Evolutionary conservation across 2,797 vertebrate genomes (phyloP).

Genomic region (Muscicapa striata): DNA sequence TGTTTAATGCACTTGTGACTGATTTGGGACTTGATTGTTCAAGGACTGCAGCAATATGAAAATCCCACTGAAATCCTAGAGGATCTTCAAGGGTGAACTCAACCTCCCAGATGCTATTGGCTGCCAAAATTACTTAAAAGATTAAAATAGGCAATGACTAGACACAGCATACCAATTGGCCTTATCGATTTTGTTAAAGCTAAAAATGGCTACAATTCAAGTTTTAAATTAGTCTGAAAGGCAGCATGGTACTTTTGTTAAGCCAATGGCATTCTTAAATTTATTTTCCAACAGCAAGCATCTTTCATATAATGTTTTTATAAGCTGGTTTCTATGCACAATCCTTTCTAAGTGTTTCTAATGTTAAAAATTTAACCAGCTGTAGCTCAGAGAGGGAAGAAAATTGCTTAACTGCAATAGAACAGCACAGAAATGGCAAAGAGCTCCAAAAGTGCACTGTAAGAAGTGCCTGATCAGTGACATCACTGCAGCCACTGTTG

Average conservation of each 20-base stretch:
- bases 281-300: background rate
- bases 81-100: background rate
- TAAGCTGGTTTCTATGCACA: background rate
- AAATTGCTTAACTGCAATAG: background rate
- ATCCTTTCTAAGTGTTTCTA: background rate
- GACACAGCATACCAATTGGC: background rate
- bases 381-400: background rate
- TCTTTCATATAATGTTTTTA: background rate
- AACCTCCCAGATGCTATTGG: background rate
- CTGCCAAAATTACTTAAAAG: background rate
- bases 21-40: background rate
- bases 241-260: background rate
- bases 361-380: conserved; percentile 34
- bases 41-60: background rate
- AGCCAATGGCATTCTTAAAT: background rate
- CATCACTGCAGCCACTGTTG: background rate
- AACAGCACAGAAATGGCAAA: background rate
- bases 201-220: conserved; percentile 53
- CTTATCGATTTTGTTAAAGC: background rate
- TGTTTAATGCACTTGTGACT: background rate
- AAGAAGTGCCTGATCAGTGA: background rate
- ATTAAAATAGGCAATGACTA: conserved; percentile 10
- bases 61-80: background rate
- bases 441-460: background rate
- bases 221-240: conserved; percentile 32